Evolutionary conservation across 2,888 invertebrate genomes (phyloP), one percentile per base, ranked within the genome.

Genomic region (Ennomos erosarius): DNA sequence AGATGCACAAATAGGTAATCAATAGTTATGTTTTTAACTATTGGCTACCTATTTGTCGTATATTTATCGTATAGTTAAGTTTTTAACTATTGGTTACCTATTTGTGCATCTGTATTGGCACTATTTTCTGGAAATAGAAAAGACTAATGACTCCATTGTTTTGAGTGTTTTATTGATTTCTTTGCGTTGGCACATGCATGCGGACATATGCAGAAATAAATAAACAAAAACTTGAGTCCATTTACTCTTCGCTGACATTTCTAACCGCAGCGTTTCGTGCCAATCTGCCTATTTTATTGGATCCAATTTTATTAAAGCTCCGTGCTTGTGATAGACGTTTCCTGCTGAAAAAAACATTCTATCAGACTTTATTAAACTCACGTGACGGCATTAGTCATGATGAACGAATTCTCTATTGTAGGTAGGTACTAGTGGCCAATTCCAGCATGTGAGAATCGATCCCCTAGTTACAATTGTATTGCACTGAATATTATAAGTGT

Each of bases 181-280:
- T 79, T 76, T 77, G 79, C 80, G 79, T 74, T 89, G 88, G 89
- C 90, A 90, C 85, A 81, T 83, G 83, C 76, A 88, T 81, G 82
- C 89, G 88, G 88, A 88, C 84, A 81, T 85, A 85, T 82, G 79
- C 78, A 82, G 71, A 81, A 85, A 87, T 85, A 87, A 87, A 89
- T 78, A 85, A 85, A 86, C 82, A 84, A 84, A 84, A 86, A 82
- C 79, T 82, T 73, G 82, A 85, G 89, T 88, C 90, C 90, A 89
- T 91, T 91, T 89, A 90, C 89, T 85, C 84, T 74, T 79, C 73
- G 79, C 83, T 91, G 91, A 90, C 90, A 90, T 91, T 90, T 90
- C 82, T 84, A 62, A 80, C 76, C 77, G 78, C 70, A 72, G 67
- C 65, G 79, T 77, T 80, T 77, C 79, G 82, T 87, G 88, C 85